Percentiles rank a stretch among this genome's conserved stretches.
Conservation (phyloP, 1,140 invertebrate genomes). For the Pissodes strobi region DNA sequence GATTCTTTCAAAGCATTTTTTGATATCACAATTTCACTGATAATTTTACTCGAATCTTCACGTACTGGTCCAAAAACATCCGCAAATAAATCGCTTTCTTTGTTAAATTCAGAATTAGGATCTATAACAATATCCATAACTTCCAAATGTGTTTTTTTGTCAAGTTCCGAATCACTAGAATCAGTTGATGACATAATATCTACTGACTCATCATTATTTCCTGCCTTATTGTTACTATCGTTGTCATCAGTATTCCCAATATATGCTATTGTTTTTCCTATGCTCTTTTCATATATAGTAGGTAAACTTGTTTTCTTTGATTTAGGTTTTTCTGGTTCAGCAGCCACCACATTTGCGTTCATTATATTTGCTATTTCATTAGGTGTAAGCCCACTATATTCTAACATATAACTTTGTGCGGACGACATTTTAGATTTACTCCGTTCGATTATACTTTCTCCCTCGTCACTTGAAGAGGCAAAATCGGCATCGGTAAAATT, state of each 20-base stretch:
- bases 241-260: too few relatives aligned
- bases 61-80: constrained; percentile 28
- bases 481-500: constrained; percentile 48
- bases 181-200: constrained; percentile 42
- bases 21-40: too few relatives aligned
- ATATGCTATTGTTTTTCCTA: background rate
- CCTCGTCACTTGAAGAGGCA: constrained; percentile 51
- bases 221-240: background rate
- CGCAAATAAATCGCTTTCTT: constrained; percentile 36
- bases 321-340: constrained; percentile 42
- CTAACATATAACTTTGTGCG: constrained; percentile 69
- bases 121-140: constrained; percentile 54
- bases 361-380: constrained; percentile 69
- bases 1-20: too few relatives aligned
- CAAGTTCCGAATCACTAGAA: constrained; percentile 25
- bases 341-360: constrained; percentile 32
- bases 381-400: constrained; percentile 73
- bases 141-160: constrained; percentile 43
- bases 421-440: constrained; percentile 57
- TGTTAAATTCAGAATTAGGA: constrained; percentile 24
- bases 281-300: constrained; percentile 2
- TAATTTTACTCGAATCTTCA: too few relatives aligned
- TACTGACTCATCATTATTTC: constrained; percentile 12
- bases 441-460: constrained; percentile 23
- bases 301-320: constrained; percentile 39